Evolutionary conservation across 2,797 vertebrate species (phyloP).

Genomic region (Balearica regulorum): DNA sequence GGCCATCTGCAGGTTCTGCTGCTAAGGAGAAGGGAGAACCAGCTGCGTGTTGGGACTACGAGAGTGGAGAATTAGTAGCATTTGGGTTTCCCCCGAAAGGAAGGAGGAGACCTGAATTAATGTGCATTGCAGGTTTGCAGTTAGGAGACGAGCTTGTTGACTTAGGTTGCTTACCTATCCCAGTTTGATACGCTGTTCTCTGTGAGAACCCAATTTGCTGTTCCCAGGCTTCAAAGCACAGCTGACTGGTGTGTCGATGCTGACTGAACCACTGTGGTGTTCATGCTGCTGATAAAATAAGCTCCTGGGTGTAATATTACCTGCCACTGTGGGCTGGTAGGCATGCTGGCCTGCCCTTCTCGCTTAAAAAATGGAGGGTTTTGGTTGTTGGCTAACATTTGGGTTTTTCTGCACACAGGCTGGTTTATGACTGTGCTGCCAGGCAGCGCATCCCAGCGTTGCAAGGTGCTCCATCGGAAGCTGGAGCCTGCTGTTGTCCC

Average conservation of each 20-base stretch:
- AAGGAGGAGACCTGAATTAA: background rate
- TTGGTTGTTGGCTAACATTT: background rate
- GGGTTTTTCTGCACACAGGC: background rate
- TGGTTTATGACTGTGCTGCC: background rate
- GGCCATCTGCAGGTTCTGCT: background rate
- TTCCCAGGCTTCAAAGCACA: constrained; percentile 18
- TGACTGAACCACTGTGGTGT: background rate
- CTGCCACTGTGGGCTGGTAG: background rate
- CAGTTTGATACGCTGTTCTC: constrained; percentile 23
- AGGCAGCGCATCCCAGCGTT: background rate
- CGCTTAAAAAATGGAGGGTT: background rate
- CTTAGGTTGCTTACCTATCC: background rate
- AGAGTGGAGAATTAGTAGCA: background rate
- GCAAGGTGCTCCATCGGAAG: fast-evolving
- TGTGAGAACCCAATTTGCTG: constrained; percentile 35
- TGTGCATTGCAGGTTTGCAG: background rate
- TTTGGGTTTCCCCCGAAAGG: background rate
- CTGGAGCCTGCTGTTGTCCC: background rate
- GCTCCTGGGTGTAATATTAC: background rate
- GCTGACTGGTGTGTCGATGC: background rate
- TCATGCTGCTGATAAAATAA: background rate
- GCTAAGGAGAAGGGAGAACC: background rate
- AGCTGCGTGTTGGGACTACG: background rate
- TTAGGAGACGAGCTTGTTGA: background rate
- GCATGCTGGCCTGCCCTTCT: background rate